Evolutionary conservation across 2,888 invertebrate species (phyloP), one percentile per base, ranked within the genome.

Genomic region (Thera obeliscata): DNA sequence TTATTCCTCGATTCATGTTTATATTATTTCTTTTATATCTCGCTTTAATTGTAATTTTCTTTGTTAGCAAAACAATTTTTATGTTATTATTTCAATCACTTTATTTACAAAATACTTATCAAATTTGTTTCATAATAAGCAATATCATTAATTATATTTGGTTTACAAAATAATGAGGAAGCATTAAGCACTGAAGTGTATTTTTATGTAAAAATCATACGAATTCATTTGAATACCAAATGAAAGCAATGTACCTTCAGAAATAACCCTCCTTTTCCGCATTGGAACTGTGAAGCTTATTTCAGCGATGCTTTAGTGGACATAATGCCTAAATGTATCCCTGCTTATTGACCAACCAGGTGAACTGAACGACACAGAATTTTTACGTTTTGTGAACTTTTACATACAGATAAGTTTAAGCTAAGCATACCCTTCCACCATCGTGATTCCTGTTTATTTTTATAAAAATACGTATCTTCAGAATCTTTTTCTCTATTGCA

Each of bases 321-420:
- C 9, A 9, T 36, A 22, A 1, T 3, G 7, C 60, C 11, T 60
- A 41, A 60, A 50, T 11, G 22, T 38, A 60, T 60, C 22, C 12
- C 38, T 52, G 33, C 50, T 60, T 60, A 60, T 60, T 60, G 59
- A 60, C 38, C 3, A 60, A 50, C 50, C 50, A 60, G 59, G 59
- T 60, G 41, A 38, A 8, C 52, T 9, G 33, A 8, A 52, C 9
- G 52, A 52, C 33, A 2, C 8, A 52, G 50, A 41, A 7, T 41
- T 41, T 22, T 41, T 41, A 41, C 6, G 7, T 41, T 41, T 6
- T 41, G 41, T 41, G 41, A 41, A 22, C 22, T 22, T 22, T 22
- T 22, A 22, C 22, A 22, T 22, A 22, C 22, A 22, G 22, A 22
- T 22, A 22, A 22, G 22, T 22, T 22, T 22, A 22, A 22, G 22